phyloP scores from a whole-genome alignment of 2,888 invertebrate species.

The Tipula vernalis region DNA sequence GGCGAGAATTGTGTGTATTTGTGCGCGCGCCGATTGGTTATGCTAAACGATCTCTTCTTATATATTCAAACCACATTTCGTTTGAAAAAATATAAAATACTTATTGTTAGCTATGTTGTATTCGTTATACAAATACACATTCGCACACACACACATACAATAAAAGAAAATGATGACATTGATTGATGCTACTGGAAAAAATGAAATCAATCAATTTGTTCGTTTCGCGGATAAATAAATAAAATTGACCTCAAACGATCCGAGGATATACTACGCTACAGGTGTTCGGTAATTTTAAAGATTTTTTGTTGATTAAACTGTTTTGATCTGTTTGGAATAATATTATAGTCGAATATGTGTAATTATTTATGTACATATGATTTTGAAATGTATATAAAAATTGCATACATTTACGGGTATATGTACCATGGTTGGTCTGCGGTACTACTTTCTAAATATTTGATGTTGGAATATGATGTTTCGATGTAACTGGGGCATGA shows the following conservation, averaged over 20 bases:
- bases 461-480: background rate
- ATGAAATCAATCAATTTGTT: background rate
- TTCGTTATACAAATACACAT: no score
- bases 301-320: background rate
- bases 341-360: background rate
- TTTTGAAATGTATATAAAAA: background rate
- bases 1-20: background rate
- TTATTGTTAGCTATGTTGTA: background rate
- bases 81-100: background rate
- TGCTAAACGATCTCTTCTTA: background rate
- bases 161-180: background rate
- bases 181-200: slow-evolving; percentile 4
- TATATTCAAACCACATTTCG: background rate
- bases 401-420: background rate
- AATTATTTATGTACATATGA: background rate
- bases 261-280: background rate
- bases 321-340: background rate
- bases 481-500: background rate
- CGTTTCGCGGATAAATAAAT: background rate
- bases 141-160: background rate
- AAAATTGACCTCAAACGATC: slow-evolving; percentile 4
- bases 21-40: background rate
- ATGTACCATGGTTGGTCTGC: background rate
- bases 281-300: background rate
- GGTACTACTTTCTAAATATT: background rate